Conservation (phyloP, 2,113 vertebrate species). For the Sinocyclocheilus rhinocerous region DNA sequence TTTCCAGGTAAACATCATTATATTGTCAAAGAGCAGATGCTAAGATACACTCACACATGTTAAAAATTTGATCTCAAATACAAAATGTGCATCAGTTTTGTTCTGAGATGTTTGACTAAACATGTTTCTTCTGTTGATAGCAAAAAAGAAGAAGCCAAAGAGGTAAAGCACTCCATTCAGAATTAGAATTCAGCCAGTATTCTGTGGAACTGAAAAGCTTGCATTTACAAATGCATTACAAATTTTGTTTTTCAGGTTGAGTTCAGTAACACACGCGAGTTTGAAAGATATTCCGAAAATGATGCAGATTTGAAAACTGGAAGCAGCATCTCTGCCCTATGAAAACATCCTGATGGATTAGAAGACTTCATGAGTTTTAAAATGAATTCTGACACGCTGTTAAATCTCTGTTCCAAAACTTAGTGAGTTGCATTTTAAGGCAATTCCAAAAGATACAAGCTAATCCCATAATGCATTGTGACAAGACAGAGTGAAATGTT, state of each 20-base stretch:
- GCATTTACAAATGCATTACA: no score
- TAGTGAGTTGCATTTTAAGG: no score
- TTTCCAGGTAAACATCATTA: not conserved
- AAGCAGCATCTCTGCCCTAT: not conserved
- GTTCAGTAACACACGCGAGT: not conserved
- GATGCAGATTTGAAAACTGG: rapidly evolving
- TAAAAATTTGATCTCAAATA: not conserved
- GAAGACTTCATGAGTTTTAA: not conserved
- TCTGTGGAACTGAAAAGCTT: not conserved
- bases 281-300: not conserved
- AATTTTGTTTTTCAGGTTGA: not conserved
- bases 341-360: not conserved
- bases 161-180: not conserved
- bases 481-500: no score
- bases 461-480: no score
- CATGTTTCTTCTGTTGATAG: not conserved
- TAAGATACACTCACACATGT: not conserved
- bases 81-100: not conserved
- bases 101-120: not conserved
- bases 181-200: not conserved
- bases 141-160: not conserved
- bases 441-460: no score
- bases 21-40: not conserved
- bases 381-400: not conserved
- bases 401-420: not conserved